phyloP scores from a whole-genome alignment of 1,140 invertebrate species.

The Trypoxylus dichotomus region DNA sequence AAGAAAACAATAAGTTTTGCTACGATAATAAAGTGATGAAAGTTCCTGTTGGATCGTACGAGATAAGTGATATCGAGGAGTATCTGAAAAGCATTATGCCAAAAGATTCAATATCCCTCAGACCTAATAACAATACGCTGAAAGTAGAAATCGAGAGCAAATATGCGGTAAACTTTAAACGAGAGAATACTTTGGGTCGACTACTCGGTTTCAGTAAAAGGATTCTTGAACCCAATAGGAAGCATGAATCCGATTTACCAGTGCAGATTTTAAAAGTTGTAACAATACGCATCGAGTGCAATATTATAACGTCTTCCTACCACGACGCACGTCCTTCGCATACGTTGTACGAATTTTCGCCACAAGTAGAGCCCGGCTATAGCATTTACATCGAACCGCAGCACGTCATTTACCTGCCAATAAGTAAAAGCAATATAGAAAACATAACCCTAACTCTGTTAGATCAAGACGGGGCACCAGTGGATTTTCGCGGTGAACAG shows the following conservation, averaged over 20 bases:
- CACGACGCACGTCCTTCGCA: constrained; percentile 33
- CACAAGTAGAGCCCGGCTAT: constrained; percentile 36
- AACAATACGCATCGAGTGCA: constrained; percentile 37
- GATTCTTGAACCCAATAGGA: constrained; percentile 25
- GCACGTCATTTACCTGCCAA: constrained; percentile 36
- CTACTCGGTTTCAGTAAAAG: constrained; percentile 35
- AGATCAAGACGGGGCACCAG: constrained; percentile 37
- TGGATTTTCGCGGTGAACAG: constrained; percentile 41
- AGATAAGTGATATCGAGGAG: constrained; percentile 46
- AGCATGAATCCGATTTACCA: constrained; percentile 36
- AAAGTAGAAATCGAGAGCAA: constrained; percentile 32
- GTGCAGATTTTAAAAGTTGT: constrained; percentile 37
- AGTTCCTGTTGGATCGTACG: constrained; percentile 50
- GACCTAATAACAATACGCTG: constrained; percentile 42
- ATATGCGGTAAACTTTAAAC: constrained; percentile 36
- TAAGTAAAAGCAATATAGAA: constrained; percentile 33
- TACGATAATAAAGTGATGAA: constrained; percentile 43
- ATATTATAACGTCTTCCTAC: constrained; percentile 36
- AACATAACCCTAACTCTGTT: constrained; percentile 40
- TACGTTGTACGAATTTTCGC: constrained; percentile 37
- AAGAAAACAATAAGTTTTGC: constrained; percentile 49
- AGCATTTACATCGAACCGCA: constrained; percentile 33
- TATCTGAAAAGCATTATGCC: constrained; percentile 28
- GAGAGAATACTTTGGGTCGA: constrained; percentile 29
- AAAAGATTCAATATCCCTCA: not conserved